Conservation (phyloP, 2,888 invertebrate species). For the Folsomia candida region DNA sequence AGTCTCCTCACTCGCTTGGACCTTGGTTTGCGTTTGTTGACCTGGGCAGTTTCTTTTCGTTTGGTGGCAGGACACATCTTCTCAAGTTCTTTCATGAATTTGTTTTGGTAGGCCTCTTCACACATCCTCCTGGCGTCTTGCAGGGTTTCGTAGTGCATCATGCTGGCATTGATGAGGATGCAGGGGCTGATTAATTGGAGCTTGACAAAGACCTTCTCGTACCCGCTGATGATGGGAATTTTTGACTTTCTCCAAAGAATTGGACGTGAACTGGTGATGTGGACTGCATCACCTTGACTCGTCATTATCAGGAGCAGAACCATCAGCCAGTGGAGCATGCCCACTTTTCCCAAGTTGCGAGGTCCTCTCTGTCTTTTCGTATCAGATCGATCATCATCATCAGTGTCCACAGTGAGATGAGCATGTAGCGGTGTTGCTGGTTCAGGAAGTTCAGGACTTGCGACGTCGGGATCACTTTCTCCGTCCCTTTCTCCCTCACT, state of each 20-base stretch:
- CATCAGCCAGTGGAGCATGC: too few relatives aligned
- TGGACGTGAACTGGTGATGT: too few relatives aligned
- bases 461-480: neutral
- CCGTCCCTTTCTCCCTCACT: too few relatives aligned
- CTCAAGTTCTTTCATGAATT: neutral
- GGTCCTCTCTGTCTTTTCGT: too few relatives aligned
- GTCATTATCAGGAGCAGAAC: neutral
- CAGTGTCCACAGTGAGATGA: neutral
- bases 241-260: slow-evolving; percentile 6
- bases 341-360: too few relatives aligned
- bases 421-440: neutral
- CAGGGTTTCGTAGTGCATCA: neutral
- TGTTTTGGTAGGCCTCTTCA: neutral
- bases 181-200: too few relatives aligned
- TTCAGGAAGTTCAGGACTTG: neutral
- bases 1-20: too few relatives aligned
- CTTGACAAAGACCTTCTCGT: too few relatives aligned
- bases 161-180: too few relatives aligned
- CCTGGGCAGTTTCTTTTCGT: too few relatives aligned
- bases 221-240: neutral
- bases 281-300: neutral
- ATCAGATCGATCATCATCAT: too few relatives aligned
- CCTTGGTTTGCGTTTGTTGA: too few relatives aligned
- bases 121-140: neutral
- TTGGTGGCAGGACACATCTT: slow-evolving; percentile 16